These are phyloP conservation scores for Ciconia boyciana DNA, from an alignment of 2,113 vertebrate species.

Conservation along the genomic window DNA sequence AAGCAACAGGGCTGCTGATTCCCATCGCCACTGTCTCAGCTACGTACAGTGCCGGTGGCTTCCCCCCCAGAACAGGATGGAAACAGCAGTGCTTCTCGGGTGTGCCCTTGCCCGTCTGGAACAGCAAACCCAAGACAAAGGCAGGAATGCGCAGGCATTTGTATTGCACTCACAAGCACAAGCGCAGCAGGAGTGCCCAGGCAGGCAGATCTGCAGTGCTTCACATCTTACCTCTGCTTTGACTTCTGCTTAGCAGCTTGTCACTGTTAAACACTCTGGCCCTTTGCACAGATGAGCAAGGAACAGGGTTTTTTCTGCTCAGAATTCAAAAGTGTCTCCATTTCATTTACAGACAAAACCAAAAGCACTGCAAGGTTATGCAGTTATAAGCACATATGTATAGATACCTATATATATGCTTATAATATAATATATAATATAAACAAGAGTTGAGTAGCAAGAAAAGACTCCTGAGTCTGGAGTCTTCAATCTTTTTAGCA, in stretches of 20 bases:
- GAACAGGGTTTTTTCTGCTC: background rate
- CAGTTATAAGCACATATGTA: background rate
- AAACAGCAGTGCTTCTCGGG: fast-evolving
- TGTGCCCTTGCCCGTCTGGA: background rate
- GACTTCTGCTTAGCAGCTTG: background rate
- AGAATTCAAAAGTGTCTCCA: background rate
- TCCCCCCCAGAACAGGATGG: background rate
- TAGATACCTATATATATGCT: background rate
- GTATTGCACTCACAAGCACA: fast-evolving
- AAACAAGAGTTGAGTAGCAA: background rate
- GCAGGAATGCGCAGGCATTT: background rate
- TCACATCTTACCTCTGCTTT: background rate
- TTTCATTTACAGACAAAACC: background rate
- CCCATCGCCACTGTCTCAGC: background rate
- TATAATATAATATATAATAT: background rate
- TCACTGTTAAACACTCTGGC: background rate
- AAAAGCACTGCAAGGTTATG: background rate
- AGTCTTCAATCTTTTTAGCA: background rate
- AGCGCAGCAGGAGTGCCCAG: background rate
- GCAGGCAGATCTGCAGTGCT: background rate
- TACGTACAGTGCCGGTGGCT: fast-evolving
- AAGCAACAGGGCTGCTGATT: background rate
- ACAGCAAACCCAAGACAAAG: background rate
- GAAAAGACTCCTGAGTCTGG: background rate
- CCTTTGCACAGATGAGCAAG: background rate